Percentiles rank a stretch among this genome's conserved stretches.
phyloP scores from a whole-genome alignment of 2,888 invertebrate genomes.

The Nomada goodeniana region DNA sequence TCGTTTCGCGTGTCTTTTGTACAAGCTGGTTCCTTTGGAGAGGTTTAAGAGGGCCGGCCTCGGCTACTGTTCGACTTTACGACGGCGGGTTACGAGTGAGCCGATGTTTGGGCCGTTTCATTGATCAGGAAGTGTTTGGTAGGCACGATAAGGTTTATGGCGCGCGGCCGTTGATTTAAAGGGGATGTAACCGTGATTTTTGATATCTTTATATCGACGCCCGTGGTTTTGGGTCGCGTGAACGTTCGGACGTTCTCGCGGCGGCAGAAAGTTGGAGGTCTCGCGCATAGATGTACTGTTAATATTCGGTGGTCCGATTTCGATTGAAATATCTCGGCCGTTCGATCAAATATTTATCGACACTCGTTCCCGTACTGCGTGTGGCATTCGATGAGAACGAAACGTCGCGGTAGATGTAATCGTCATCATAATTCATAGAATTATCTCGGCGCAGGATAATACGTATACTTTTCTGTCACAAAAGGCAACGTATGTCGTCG shows the following conservation, averaged over 20 bases:
- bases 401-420: neutral
- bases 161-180: neutral
- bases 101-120: slow-evolving; percentile 4
- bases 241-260: too few species aligned
- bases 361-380: too few species aligned
- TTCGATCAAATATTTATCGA: too few species aligned
- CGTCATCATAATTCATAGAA: neutral
- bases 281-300: too few species aligned
- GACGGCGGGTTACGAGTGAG: neutral
- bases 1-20: neutral
- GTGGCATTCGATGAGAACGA: too few species aligned
- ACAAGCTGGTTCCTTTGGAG: neutral
- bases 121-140: slow-evolving; percentile 18
- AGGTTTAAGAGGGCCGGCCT: slow-evolving; percentile 29
- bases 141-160: neutral
- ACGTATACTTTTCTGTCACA: neutral
- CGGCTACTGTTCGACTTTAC: slow-evolving; percentile 31
- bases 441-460: neutral
- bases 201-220: neutral
- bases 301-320: too few species aligned
- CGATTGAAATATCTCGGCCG: too few species aligned
- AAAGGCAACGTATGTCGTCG: neutral
- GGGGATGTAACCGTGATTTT: neutral
- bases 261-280: too few species aligned
- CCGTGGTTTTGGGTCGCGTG: neutral